Evolutionary conservation across 2,113 vertebrate species (phyloP).

Genomic region (Oenanthe oenanthe): DNA sequence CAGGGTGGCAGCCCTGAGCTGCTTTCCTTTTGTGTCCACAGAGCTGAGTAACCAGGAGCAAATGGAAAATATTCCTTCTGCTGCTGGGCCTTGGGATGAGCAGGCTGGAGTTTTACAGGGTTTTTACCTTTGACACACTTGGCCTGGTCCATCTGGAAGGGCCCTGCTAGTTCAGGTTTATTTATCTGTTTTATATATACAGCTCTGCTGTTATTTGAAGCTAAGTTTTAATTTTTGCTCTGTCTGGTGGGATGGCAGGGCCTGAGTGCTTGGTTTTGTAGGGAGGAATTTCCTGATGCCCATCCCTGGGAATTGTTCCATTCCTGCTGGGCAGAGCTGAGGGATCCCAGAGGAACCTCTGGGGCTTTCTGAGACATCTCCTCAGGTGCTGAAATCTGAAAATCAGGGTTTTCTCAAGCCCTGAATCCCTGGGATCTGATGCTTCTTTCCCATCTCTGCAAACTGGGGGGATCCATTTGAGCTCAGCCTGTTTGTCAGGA

Average conservation of each 20-base stretch:
- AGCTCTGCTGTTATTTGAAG: background rate
- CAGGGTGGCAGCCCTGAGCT: background rate
- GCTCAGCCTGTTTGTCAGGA: background rate
- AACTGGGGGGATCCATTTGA: fast-evolving
- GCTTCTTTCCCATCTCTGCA: fast-evolving
- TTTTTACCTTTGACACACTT: background rate
- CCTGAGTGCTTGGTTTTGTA: background rate
- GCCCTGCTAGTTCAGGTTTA: background rate
- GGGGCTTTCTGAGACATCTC: fast-evolving
- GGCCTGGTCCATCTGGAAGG: background rate
- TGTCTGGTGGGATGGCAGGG: background rate
- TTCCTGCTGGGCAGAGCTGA: background rate
- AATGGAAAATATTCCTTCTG: background rate
- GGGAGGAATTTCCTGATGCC: background rate
- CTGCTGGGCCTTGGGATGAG: background rate
- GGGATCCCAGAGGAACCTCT: background rate
- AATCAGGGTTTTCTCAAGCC: background rate
- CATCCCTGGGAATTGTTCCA: background rate
- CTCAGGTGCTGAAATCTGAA: background rate
- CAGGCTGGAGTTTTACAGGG: background rate
- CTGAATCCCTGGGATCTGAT: background rate
- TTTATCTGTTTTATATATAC: fast-evolving
- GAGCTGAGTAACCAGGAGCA: background rate
- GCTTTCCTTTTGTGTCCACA: constrained; percentile 31
- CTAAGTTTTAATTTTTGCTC: background rate